Evolutionary conservation across 2,888 invertebrate genomes (phyloP), one percentile per base, ranked within the genome.

Genomic region (Hesperia comma): DNA sequence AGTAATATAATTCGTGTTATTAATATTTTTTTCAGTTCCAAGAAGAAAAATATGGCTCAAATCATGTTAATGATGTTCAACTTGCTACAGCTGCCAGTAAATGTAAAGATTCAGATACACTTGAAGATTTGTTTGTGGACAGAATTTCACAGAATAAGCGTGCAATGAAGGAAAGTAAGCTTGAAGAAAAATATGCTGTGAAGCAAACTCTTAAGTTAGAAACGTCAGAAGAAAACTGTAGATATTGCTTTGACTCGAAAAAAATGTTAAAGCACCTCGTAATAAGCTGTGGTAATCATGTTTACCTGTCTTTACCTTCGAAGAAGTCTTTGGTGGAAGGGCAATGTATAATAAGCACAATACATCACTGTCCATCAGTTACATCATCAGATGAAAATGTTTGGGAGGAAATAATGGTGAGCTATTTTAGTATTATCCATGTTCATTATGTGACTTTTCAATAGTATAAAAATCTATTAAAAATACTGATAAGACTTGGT

Each of bases 351-450:
- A 95, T 99, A 76, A 94, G 96, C 2, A 98, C 99, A 0, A 95
- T 96, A 79, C 94, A 96, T 73, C 99, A 99, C 86, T 92, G 95
- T 0, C 82, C 95, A 2, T 96, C 97, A 82, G 94, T 95, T 43
- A 98, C 98, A 0, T 94, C 95, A 71, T 81, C 98, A 51, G 99
- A 99, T 90, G 99, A 99, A 93, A 98, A 99, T 90, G 96, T 97
- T 56, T 99, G 98, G 97, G 94, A 94, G 68, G 99, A 99, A 91
- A 94, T 99, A 68, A 93, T 95, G 91, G 96, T 96, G 86, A 81
- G 79, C 71, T n/a, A n/a, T n/a, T n/a, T n/a, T n/a, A n/a, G n/a
- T n/a, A n/a, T n/a, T 26, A 26, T 26, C 5, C 26, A 26, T n/a
- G 5, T 26, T 26, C 26, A 26, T 4, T 26, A 26, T 2, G 5